Percentiles rank a stretch among this genome's conserved stretches.
phyloP scores from a whole-genome alignment of 1,140 invertebrate genomes.

The Episyrphus balteatus region DNA sequence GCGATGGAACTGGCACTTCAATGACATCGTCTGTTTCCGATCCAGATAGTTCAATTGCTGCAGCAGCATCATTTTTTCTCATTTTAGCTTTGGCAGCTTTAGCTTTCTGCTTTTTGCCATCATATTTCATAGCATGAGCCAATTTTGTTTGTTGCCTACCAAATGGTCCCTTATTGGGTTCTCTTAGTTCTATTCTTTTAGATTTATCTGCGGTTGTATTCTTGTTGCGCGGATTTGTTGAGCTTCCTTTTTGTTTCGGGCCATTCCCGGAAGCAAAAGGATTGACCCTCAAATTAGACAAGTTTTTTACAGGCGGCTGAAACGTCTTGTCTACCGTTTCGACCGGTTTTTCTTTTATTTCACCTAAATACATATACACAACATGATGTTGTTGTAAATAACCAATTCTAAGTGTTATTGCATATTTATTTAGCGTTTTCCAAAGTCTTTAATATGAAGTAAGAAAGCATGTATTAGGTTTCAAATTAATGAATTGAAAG shows the following conservation, averaged over 20 bases:
- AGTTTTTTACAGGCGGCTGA: no score
- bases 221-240: no score
- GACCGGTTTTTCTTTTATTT: no score
- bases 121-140: conserved; percentile 15
- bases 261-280: conserved; percentile 3
- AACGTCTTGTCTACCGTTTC: no score
- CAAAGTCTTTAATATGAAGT: no score
- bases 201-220: no score
- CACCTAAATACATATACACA: no score
- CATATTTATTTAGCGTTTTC: no score
- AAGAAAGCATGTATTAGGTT: no score
- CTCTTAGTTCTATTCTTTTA: neutral
- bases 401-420: no score
- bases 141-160: conserved; percentile 20
- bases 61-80: conserved; percentile 2
- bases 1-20: conserved; percentile 19
- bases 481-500: no score
- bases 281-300: conserved; percentile 4
- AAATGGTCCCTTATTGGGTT: conserved; percentile 16
- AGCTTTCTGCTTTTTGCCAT: conserved; percentile 25
- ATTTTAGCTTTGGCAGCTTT: conserved; percentile 12
- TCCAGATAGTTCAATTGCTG: conserved; percentile 14
- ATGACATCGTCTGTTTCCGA: conserved; percentile 20
- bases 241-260: neutral
- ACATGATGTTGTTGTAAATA: no score